Conservation (phyloP, 1,140 invertebrate genomes). For the Coptotermes formosanus region DNA sequence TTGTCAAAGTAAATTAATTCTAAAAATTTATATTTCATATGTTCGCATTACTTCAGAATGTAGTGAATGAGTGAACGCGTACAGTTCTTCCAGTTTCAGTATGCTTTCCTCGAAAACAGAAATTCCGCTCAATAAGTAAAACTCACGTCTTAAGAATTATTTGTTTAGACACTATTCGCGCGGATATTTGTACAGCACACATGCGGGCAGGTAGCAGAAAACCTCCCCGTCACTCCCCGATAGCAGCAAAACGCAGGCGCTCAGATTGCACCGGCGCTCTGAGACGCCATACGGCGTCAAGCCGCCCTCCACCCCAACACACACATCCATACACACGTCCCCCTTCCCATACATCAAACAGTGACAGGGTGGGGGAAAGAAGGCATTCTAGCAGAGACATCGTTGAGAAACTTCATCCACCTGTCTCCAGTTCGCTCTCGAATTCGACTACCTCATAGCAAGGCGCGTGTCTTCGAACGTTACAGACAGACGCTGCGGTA, state of each 20-base stretch:
- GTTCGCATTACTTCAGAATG: too few relatives aligned
- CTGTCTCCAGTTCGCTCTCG: neutral
- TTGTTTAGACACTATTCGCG: too few relatives aligned
- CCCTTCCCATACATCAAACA: neutral
- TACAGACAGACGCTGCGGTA: too few relatives aligned
- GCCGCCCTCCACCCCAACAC: neutral
- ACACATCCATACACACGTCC: neutral
- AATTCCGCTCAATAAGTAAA: too few relatives aligned
- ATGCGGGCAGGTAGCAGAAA: neutral
- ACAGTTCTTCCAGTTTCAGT: too few relatives aligned
- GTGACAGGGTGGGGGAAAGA: neutral
- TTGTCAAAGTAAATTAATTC: too few relatives aligned
- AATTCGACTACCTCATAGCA: too few relatives aligned
- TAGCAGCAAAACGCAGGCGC: neutral
- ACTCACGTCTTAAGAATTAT: too few relatives aligned
- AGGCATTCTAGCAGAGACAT: neutral
- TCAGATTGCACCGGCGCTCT: neutral
- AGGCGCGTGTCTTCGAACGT: too few relatives aligned
- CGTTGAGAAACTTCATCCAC: neutral
- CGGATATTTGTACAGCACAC: neutral
- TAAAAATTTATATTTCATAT: too few relatives aligned
- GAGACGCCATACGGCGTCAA: neutral
- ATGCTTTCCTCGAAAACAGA: too few relatives aligned
- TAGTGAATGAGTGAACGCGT: too few relatives aligned
- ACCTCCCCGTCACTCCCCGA: neutral